A percentile compares a stretch with the other conserved stretches of the same genome.
Evolutionary conservation across 2,888 invertebrate species (phyloP).

Genomic region (Lamellibrachia columna): DNA sequence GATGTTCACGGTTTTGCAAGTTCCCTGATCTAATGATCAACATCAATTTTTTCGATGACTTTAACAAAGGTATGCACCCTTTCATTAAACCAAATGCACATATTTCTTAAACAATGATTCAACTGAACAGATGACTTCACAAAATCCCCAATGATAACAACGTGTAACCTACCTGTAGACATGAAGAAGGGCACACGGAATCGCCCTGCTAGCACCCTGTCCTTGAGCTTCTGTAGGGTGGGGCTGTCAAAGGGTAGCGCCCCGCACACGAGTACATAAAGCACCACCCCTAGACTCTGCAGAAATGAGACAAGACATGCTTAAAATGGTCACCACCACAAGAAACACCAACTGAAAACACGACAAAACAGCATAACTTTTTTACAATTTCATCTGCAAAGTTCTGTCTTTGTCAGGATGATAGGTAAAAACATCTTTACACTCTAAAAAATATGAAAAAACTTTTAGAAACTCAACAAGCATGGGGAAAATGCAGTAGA

Average conservation of each 20-base stretch:
- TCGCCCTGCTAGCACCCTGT: conserved; percentile 88
- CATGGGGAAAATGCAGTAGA: too few relatives aligned
- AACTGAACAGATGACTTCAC: background rate
- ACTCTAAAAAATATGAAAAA: too few relatives aligned
- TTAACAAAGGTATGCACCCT: too few relatives aligned
- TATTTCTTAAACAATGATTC: too few relatives aligned
- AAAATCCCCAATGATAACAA: background rate
- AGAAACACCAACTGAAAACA: background rate
- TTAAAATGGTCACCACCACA: background rate
- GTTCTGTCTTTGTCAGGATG: too few relatives aligned
- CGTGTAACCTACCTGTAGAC: conserved; percentile 82
- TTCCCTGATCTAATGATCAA: too few relatives aligned
- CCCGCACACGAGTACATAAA: conserved; percentile 95
- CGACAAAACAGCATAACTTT: background rate
- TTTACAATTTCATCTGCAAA: too few relatives aligned
- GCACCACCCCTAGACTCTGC: conserved; percentile 94
- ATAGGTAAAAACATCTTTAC: too few relatives aligned
- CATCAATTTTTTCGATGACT: too few relatives aligned
- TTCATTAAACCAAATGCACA: too few relatives aligned
- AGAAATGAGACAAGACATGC: conserved; percentile 27
- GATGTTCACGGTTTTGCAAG: too few relatives aligned
- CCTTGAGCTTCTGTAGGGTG: conserved; percentile 88
- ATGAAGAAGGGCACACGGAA: conserved; percentile 98
- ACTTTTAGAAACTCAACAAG: too few relatives aligned
- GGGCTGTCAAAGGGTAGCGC: conserved; percentile 95